Percentiles rank a stretch among this genome's conserved stretches.
These are phyloP conservation scores for Syrmaticus mikado DNA, from an alignment of 2,113 vertebrate genomes.

Conservation along the genomic window DNA sequence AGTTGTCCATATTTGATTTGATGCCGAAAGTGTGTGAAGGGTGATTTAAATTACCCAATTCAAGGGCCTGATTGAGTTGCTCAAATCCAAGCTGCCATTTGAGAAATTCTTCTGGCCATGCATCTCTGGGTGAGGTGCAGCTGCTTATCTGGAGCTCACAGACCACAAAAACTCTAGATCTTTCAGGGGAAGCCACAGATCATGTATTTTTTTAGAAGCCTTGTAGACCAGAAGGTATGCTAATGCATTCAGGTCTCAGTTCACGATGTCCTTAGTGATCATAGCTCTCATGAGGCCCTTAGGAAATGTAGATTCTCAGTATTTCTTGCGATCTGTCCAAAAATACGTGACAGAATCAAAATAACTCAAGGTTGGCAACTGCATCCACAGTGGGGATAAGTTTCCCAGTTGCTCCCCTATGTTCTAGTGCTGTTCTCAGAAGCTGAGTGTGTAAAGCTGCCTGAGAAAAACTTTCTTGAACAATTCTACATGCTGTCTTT, in stretches of 20 bases:
- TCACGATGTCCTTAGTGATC: neutral
- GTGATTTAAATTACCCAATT: neutral
- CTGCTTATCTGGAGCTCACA: neutral
- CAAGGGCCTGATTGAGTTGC: neutral
- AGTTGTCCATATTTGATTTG: neutral
- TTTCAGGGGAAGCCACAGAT: neutral
- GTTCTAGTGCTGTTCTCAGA: neutral
- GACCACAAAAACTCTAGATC: neutral
- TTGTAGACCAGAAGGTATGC: neutral
- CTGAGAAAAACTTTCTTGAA: neutral
- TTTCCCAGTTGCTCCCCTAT: neutral
- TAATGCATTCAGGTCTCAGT: neutral
- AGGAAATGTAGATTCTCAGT: neutral
- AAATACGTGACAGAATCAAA: neutral
- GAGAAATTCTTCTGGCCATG: neutral
- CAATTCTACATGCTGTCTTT: neutral
- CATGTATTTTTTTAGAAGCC: neutral
- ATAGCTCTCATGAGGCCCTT: neutral
- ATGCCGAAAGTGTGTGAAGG: neutral
- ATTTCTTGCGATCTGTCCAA: neutral
- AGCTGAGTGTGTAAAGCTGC: neutral
- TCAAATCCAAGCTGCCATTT: neutral
- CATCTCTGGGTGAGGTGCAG: neutral
- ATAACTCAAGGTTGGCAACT: neutral
- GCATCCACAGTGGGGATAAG: neutral